These are phyloP conservation scores for Dyspetes luteomarginatus DNA, from an alignment of 2,888 invertebrate genomes.

Conservation along the genomic window DNA sequence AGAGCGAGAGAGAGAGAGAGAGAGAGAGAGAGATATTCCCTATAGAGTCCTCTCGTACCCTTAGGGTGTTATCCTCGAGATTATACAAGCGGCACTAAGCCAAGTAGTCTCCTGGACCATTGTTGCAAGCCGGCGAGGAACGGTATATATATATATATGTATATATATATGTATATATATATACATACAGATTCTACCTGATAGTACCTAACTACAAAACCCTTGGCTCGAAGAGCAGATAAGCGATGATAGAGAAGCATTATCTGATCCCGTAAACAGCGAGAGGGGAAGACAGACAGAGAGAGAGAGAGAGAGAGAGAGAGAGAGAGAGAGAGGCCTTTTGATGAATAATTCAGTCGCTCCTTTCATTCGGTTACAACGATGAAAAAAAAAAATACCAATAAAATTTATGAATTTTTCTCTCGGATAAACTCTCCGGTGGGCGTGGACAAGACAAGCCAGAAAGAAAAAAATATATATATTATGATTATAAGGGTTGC, in stretches of 20 bases:
- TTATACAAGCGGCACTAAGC: constrained; percentile 63
- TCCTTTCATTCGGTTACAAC: neutral
- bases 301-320: neutral
- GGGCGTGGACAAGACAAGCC: neutral
- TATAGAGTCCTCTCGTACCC: constrained; percentile 44
- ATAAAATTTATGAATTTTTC: constrained; percentile 22
- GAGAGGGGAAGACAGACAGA: neutral
- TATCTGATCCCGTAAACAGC: neutral
- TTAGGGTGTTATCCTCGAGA: constrained; percentile 63
- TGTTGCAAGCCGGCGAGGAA: constrained; percentile 23
- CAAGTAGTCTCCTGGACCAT: constrained; percentile 55
- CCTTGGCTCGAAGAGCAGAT: neutral
- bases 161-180: no score
- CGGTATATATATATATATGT: constrained; percentile 7
- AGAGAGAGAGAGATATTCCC: constrained; percentile 33
- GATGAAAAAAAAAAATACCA: neutral
- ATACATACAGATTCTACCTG: constrained; percentile 12
- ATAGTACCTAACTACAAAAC: constrained; percentile 20
- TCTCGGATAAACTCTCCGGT: constrained; percentile 7
- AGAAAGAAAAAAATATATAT: neutral
- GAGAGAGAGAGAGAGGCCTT: neutral
- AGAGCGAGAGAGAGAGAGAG: constrained; percentile 33
- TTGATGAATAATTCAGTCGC: constrained; percentile 22
- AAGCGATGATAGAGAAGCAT: constrained; percentile 20
- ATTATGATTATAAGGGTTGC: neutral